These are phyloP conservation scores for Epistrophe grossulariae DNA, from an alignment of 2,888 invertebrate genomes.

Conservation along the genomic window DNA sequence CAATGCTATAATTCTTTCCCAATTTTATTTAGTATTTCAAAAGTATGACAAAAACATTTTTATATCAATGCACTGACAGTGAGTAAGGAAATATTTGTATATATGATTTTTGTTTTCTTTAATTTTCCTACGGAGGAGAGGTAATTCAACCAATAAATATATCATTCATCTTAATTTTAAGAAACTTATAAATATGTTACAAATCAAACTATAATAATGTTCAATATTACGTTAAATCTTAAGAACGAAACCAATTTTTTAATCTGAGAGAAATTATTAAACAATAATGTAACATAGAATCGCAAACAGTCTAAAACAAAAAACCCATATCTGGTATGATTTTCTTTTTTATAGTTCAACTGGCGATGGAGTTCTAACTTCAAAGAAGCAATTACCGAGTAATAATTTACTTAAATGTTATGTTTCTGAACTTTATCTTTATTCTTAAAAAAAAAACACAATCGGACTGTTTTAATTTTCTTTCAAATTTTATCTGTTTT, in stretches of 20 bases:
- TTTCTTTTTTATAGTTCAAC: slow-evolving; percentile 88
- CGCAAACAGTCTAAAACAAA: slow-evolving; percentile 72
- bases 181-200: not conserved
- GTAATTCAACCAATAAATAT: not conserved
- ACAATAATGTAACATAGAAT: slow-evolving; percentile 48
- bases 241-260: not conserved
- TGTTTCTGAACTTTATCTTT: slow-evolving; percentile 76
- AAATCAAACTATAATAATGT: not conserved
- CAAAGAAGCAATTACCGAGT: slow-evolving; percentile 95
- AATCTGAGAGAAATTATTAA: slow-evolving; percentile 31
- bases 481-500: slow-evolving; percentile 55
- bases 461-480: slow-evolving; percentile 66
- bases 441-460: slow-evolving; percentile 73
- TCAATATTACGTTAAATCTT: slow-evolving; percentile 3
- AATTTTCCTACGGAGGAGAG: not conserved
- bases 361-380: slow-evolving; percentile 99
- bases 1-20: not conserved
- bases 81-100: not conserved
- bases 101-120: not conserved
- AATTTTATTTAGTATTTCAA: not conserved
- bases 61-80: not conserved
- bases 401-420: slow-evolving; percentile 79
- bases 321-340: slow-evolving; percentile 79
- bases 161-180: slow-evolving; percentile 5
- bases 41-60: not conserved